Percentiles rank a stretch among this genome's conserved stretches.
Evolutionary conservation across 2,888 invertebrate species (phyloP).

Genomic region (Tipula helvola): DNA sequence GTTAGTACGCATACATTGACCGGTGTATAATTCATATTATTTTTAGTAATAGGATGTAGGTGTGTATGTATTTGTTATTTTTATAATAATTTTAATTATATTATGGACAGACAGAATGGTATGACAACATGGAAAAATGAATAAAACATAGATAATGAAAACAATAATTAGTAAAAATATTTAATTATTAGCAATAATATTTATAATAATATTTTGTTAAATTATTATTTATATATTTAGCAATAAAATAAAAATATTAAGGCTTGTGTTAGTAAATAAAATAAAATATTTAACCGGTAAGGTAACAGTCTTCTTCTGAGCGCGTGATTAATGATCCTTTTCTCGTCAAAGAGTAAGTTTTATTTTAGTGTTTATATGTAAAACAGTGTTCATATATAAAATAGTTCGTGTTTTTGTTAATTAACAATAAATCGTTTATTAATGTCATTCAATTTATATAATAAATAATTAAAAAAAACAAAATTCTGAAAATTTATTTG

Average conservation of each 20-base stretch:
- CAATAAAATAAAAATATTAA: background rate
- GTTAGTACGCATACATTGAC: background rate
- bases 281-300: background rate
- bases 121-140: background rate
- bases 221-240: background rate
- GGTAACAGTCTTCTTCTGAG: background rate
- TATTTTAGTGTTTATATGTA: background rate
- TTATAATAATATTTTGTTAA: background rate
- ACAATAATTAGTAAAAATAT: background rate
- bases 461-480: background rate
- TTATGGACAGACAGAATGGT: background rate
- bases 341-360: background rate
- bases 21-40: background rate
- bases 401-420: background rate
- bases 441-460: background rate
- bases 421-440: background rate
- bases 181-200: background rate
- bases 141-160: background rate
- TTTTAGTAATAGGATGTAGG: background rate
- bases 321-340: background rate
- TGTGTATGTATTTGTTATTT: background rate
- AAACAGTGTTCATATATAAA: background rate
- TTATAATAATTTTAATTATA: background rate
- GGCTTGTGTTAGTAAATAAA: background rate
- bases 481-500: background rate